These are phyloP conservation scores for Ptilonorhynchus violaceus DNA, from an alignment of 2,113 vertebrate genomes.

Conservation along the genomic window DNA sequence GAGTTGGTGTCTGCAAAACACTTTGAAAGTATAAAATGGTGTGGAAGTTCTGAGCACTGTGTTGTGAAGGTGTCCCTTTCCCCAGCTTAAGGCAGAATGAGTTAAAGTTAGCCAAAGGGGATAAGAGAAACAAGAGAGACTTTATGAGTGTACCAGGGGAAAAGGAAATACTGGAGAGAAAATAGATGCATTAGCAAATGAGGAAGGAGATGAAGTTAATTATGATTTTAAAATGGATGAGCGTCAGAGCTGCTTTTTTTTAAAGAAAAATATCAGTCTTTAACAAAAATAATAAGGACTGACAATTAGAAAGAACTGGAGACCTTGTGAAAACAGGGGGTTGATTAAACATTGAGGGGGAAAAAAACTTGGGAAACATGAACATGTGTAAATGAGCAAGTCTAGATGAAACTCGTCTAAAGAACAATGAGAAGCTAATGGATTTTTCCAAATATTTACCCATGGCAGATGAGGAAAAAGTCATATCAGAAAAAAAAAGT, in stretches of 20 bases:
- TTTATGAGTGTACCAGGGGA: slow-evolving; percentile 33
- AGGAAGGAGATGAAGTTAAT: slow-evolving; percentile 74
- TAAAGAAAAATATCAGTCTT: slow-evolving; percentile 22
- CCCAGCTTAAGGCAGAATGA: neutral
- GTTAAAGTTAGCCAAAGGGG: slow-evolving; percentile 54
- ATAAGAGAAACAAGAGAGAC: slow-evolving; percentile 6
- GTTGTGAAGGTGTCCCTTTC: slow-evolving; percentile 6
- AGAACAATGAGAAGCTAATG: neutral
- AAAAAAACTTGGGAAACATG: slow-evolving; percentile 42
- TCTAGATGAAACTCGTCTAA: slow-evolving; percentile 49
- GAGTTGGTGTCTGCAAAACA: slow-evolving; percentile 22
- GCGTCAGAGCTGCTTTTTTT: slow-evolving; percentile 46
- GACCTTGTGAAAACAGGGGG: slow-evolving; percentile 67
- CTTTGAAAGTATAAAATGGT: neutral
- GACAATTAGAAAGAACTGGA: slow-evolving; percentile 18
- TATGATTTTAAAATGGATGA: slow-evolving; percentile 71
- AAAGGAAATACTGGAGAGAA: slow-evolving; percentile 57
- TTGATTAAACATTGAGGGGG: slow-evolving; percentile 58
- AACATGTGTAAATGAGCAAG: slow-evolving; percentile 36
- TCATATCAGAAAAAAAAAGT: neutral
- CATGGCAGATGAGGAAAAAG: neutral
- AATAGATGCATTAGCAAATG: slow-evolving; percentile 69
- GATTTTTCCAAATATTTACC: neutral
- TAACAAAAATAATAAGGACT: slow-evolving; percentile 44
- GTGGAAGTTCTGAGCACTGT: neutral